Evolutionary conservation across 2,888 invertebrate genomes (phyloP), one percentile per base, ranked within the genome.

Genomic region (Amiota minor): DNA sequence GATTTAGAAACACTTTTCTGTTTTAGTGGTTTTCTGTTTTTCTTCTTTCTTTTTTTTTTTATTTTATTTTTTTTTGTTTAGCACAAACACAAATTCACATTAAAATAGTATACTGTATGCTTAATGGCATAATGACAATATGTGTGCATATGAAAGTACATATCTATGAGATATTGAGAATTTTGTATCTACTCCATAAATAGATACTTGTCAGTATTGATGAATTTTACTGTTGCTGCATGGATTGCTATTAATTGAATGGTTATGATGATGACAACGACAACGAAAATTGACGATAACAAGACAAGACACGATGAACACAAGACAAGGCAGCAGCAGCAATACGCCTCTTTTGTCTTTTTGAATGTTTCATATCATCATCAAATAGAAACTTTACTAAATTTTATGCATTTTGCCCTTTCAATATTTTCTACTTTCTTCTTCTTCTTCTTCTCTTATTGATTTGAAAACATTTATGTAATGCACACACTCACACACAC

Each of bases 71-170:
- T 61, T 46, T 49, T 49, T 53, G 16, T 35, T 50, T 65, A 72
- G 67, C 72, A 68, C 72, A 72, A 61, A 68, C 67, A 68, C 67
- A 68, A 53, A 68, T 53, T 68, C 67, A 68, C 67, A 68, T 16
- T 2, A 20, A 61, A 47, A 49, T 47, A n/a, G 35, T 50, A 18
- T 23, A 20, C 62, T 18, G 71, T 23, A 46, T 62, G n/a, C 16
- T 53, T n/a, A n/a, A n/a, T n/a, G 6, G 16, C 53, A 53, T 53
- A 35, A 53, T 16, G 18, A 49, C 46, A 9, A 14, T 20, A 14
- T 61, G 47, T 49, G 49, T 16, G 23, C 65, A 49, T 74, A 59
- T 70, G n/a, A 56, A 50, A 35, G 16, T 61, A n/a, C n/a, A n/a
- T n/a, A n/a, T 74, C 46, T 69, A 46, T 59, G 20, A 14, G 47